Conservation (phyloP, 2,888 invertebrate genomes). For the Eupithecia centaureata region DNA sequence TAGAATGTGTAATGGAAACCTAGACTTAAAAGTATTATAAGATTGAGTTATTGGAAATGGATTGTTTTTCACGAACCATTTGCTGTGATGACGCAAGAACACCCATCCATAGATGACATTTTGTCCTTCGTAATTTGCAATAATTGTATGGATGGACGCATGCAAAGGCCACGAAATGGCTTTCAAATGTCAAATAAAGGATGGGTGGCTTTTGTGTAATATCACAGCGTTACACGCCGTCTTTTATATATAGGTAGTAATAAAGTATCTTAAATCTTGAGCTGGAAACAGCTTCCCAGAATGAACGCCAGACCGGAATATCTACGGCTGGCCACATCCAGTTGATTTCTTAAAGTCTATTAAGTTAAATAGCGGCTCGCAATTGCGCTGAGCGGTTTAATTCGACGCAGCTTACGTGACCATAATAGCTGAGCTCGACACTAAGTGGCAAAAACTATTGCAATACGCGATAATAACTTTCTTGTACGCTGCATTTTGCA, state of each 20-base stretch:
- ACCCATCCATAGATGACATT: no score
- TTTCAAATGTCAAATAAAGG: no score
- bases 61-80: no score
- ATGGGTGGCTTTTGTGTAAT: no score
- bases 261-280: no score
- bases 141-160: no score
- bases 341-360: background rate
- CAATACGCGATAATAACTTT: constrained; percentile 1
- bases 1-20: background rate
- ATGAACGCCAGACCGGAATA: background rate
- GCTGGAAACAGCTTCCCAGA: background rate
- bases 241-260: no score
- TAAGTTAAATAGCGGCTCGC: background rate
- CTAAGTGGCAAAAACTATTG: constrained; percentile 1
- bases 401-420: constrained; percentile 1
- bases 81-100: no score
- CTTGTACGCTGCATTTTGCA: background rate
- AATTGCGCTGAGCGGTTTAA: background rate
- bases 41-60: no score
- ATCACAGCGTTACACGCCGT: no score
- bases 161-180: no score
- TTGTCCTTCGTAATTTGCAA: no score
- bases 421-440: background rate
- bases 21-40: background rate
- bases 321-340: background rate